Evolutionary conservation across 2,797 vertebrate species (phyloP), one percentile per base, ranked within the genome.

Genomic region (Telmatherina bonti): DNA sequence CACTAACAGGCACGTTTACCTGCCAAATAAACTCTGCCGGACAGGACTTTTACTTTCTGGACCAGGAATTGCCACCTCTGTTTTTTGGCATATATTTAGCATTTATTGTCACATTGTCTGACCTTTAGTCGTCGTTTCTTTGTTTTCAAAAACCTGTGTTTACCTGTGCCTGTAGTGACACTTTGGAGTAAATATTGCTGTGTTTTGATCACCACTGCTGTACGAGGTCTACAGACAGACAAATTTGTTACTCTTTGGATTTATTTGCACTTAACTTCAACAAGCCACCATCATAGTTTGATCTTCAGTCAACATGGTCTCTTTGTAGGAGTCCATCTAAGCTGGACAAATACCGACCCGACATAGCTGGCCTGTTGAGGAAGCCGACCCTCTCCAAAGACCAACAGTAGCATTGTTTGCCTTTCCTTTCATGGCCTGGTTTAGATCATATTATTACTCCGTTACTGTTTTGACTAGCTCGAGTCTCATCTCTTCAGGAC

Each of bases 301-400:
- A n/a, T 57, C 72, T 74, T 79, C 71, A 22, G 69, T 82, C 74
- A 78, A 82, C 72, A 79, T 59, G 2, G 62, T 43, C 74, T 62
- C 70, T 31, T 72, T 33, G 59, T 67, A 5, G 70, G 18, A 57
- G 76, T 70, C 68, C 27, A 74, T 80, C 56, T 74, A 87, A 90
- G 81, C 86, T 91, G 80, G 63, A 85, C 87, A 91, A 90, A 91
- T 82, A 88, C 64, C 52, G 62, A 70, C 67, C 72, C 57, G 78
- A 61, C 74, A 51, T 75, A 55, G 54, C 53, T 2, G 49, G 56
- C 78, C 78, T 69, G 54, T 76, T 26, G 62, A 71, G 79, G 78
- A 74, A 72, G 52, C 49, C 69, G 80, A 79, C 72, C 67, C 54
- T 68, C 76, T 59, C 67, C 24, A 47, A 52, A 70, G 53, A 73